These are phyloP conservation scores for Enchytraeus crypticus DNA, from an alignment of 2,888 invertebrate genomes.

Conservation along the genomic window DNA sequence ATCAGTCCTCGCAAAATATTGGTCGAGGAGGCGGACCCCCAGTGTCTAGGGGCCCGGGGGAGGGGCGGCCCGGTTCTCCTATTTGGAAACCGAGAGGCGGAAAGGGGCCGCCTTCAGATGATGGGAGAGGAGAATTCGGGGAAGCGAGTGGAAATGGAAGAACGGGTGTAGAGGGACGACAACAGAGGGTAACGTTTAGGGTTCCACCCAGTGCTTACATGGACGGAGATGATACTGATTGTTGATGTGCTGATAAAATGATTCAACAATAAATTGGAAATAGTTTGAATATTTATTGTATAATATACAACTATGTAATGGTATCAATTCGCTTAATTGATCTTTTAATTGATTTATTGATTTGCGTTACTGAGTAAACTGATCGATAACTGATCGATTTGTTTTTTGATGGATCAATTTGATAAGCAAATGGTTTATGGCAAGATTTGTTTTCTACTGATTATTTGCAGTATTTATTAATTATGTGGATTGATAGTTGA, in stretches of 20 bases:
- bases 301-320: too few relatives aligned
- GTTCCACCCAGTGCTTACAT: conserved; percentile 1
- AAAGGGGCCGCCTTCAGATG: neutral
- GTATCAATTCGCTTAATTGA: too few relatives aligned
- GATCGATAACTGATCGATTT: too few relatives aligned
- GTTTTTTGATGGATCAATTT: too few relatives aligned
- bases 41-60: conserved; percentile 1
- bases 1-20: conserved; percentile 58
- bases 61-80: conserved; percentile 76
- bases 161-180: neutral
- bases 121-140: neutral
- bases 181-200: neutral
- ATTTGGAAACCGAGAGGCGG: conserved; percentile 84
- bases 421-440: too few relatives aligned
- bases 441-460: too few relatives aligned
- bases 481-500: too few relatives aligned
- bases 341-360: too few relatives aligned
- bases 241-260: neutral
- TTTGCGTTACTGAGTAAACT: too few relatives aligned
- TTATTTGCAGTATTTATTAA: too few relatives aligned
- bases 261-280: too few relatives aligned
- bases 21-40: neutral
- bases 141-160: neutral
- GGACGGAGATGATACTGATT: neutral
- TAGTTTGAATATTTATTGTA: too few relatives aligned